Evolutionary conservation across 2,113 vertebrate genomes (phyloP).

Genomic region (Daboia siamensis): DNA sequence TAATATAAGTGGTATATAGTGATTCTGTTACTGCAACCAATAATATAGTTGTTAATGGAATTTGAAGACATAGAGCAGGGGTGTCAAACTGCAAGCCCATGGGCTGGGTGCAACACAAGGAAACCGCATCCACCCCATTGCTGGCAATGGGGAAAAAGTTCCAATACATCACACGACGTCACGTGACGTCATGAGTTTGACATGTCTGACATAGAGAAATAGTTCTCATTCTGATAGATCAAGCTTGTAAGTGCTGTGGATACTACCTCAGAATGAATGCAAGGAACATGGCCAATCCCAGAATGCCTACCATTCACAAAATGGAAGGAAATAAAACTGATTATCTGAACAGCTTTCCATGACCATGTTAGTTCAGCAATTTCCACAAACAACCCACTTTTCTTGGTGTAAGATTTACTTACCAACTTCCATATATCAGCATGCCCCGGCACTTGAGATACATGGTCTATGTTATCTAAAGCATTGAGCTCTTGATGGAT

Average conservation of each 20-base stretch:
- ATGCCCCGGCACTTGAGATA: background rate
- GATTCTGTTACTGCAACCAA: background rate
- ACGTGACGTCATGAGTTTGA: too few relatives aligned
- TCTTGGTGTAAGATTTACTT: background rate
- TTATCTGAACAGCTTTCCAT: background rate
- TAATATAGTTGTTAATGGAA: background rate
- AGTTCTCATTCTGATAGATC: background rate
- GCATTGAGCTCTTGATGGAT: background rate
- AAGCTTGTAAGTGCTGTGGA: background rate
- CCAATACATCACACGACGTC: too few relatives aligned
- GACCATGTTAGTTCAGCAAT: background rate
- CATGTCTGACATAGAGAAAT: background rate
- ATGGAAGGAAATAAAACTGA: background rate
- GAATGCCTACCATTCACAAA: background rate
- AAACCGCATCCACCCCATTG: too few relatives aligned
- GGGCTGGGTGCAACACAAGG: too few relatives aligned
- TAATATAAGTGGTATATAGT: background rate
- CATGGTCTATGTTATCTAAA: background rate
- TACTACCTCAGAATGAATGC: background rate
- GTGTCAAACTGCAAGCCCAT: too few relatives aligned
- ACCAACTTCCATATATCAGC: background rate
- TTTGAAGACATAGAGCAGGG: background rate
- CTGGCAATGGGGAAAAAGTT: too few relatives aligned
- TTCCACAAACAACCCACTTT: background rate
- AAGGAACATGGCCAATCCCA: background rate